Percentiles rank a stretch among this genome's conserved stretches.
These are phyloP conservation scores for Trematocara zebra DNA, from an alignment of 2,113 vertebrate genomes.

Conservation along the genomic window DNA sequence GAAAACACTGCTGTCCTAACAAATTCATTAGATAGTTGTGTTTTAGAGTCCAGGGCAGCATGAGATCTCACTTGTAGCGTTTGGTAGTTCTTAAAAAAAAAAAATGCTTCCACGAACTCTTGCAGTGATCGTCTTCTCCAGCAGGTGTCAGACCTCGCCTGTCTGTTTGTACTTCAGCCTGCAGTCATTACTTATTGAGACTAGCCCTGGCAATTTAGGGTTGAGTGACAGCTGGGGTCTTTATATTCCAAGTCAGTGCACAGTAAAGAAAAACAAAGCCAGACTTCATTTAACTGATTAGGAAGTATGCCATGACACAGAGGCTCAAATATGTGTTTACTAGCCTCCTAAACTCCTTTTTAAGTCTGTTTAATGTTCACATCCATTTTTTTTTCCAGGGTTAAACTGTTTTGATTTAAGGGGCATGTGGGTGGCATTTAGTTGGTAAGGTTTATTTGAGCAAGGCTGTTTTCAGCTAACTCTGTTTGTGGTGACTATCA, in stretches of 20 bases:
- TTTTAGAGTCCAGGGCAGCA: background rate
- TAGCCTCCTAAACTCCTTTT: background rate
- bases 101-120: accelerated
- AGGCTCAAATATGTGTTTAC: constrained; percentile 10
- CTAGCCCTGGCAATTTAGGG: background rate
- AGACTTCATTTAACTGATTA: constrained; percentile 4
- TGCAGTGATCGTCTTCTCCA: background rate
- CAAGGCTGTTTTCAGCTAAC: background rate
- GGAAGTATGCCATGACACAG: background rate
- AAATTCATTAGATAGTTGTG: accelerated
- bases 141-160: constrained; percentile 41
- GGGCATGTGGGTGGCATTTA: constrained; percentile 30
- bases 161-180: background rate
- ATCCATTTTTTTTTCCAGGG: background rate
- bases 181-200: background rate
- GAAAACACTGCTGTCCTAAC: background rate
- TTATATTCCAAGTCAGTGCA: background rate
- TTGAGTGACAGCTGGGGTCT: background rate
- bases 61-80: background rate
- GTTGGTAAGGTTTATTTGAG: constrained; percentile 50
- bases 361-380: constrained; percentile 18
- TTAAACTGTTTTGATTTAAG: constrained; percentile 11
- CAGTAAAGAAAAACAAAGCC: background rate
- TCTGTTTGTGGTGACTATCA: background rate
- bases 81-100: background rate